Conservation (phyloP, 2,888 invertebrate genomes). For the Heliconius charithonia region DNA sequence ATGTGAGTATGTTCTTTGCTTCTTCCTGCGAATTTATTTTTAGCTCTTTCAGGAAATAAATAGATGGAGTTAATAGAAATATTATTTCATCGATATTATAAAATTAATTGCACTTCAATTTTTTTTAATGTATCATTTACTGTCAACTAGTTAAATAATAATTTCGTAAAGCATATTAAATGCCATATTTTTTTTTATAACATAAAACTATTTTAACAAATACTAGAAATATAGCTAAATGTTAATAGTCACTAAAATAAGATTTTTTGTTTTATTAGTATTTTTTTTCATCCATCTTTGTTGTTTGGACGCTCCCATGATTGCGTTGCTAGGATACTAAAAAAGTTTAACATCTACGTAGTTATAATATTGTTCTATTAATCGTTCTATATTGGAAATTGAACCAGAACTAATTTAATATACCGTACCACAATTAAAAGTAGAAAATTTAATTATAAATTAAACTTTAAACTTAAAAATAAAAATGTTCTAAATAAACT, state of each 20-base stretch:
- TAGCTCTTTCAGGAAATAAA: neutral
- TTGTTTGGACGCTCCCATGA: conserved; percentile 51
- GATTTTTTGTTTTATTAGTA: neutral
- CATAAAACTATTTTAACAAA: neutral
- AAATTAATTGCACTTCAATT: neutral
- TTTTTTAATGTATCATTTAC: neutral
- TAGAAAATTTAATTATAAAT: neutral
- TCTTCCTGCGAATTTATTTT: neutral
- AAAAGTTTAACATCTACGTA: conserved; percentile 26
- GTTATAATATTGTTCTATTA: neutral
- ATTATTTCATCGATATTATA: neutral
- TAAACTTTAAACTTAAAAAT: neutral
- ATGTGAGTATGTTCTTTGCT: neutral
- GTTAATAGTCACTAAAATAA: too few relatives aligned
- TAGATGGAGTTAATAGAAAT: neutral
- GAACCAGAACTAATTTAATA: too few relatives aligned
- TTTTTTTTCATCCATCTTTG: neutral
- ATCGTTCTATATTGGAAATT: neutral
- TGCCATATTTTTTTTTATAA: neutral
- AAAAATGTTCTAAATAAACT: neutral
- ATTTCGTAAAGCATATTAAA: neutral
- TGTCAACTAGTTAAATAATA: neutral
- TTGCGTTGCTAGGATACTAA: conserved; percentile 73
- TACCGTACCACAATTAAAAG: neutral
- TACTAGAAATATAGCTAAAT: neutral